Conservation (phyloP, 2,113 vertebrate genomes). For the Embiotoca jacksoni region DNA sequence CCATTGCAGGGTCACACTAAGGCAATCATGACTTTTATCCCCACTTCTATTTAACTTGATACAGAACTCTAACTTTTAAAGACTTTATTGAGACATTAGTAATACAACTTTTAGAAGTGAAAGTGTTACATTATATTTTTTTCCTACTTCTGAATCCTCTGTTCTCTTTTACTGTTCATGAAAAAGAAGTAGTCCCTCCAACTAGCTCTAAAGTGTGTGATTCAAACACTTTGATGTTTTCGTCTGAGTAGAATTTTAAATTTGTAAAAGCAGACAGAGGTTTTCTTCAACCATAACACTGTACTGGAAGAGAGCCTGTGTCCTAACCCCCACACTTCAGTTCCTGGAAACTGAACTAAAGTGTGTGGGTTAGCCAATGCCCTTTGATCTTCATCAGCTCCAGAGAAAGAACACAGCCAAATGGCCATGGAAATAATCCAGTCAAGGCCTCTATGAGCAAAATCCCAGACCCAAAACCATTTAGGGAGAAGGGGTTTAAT, state of each 20-base stretch:
- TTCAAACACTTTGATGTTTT: neutral
- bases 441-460: neutral
- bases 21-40: too few species aligned
- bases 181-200: neutral
- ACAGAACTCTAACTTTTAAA: too few species aligned
- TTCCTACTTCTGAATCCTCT: neutral
- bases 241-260: neutral
- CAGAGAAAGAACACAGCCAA: constrained; percentile 42
- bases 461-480: constrained; percentile 17
- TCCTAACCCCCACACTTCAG: constrained; percentile 8
- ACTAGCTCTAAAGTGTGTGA: neutral
- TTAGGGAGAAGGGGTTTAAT: neutral
- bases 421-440: constrained; percentile 22
- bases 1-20: too few species aligned
- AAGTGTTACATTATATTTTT: constrained; percentile 1
- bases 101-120: too few species aligned
- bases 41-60: too few species aligned
- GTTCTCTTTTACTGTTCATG: neutral
- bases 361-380: constrained; percentile 20
- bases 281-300: neutral
- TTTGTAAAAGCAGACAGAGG: constrained; percentile 14
- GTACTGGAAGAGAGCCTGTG: neutral
- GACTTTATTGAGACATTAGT: too few species aligned
- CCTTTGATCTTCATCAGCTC: constrained; percentile 47
- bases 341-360: constrained; percentile 59